Evolutionary conservation across 2,797 vertebrate species (phyloP).

Genomic region (Anguilla megastoma): DNA sequence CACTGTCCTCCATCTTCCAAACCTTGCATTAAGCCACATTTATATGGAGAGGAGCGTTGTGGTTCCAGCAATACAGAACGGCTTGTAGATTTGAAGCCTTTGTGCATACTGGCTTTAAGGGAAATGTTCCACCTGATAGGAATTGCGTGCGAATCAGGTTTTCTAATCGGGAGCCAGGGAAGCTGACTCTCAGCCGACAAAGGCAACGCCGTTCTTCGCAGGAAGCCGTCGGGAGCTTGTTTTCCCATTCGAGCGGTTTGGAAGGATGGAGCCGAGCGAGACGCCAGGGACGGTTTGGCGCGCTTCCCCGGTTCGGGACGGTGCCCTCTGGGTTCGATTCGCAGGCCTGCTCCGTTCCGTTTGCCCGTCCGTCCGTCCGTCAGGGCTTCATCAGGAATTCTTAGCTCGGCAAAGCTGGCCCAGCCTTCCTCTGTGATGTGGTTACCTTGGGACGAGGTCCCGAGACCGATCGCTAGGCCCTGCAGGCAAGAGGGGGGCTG

Average conservation of each 20-base stretch:
- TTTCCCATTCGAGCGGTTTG: too few relatives aligned
- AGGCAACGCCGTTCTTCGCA: background rate
- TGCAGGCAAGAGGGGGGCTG: slow-evolving; percentile 15
- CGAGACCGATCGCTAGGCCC: slow-evolving; percentile 32
- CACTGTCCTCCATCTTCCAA: background rate
- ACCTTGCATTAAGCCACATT: background rate
- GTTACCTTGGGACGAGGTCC: slow-evolving; percentile 41
- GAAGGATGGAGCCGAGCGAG: background rate
- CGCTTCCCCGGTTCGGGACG: slow-evolving; percentile 34
- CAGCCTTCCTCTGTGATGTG: slow-evolving; percentile 46
- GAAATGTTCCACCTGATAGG: slow-evolving; percentile 31
- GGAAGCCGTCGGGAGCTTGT: slow-evolving; percentile 1
- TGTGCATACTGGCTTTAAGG: background rate
- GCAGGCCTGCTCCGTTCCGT: slow-evolving; percentile 2
- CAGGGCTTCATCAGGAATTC: slow-evolving; percentile 37
- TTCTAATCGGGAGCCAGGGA: slow-evolving; percentile 36
- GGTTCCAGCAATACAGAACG: background rate
- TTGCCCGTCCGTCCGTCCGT: slow-evolving; percentile 17
- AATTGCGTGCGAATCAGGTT: slow-evolving; percentile 37
- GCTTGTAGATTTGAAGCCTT: background rate
- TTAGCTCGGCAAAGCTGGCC: slow-evolving; percentile 14
- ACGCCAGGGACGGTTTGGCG: background rate
- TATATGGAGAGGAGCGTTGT: background rate
- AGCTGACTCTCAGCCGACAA: slow-evolving; percentile 31
- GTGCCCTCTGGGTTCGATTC: slow-evolving; percentile 47